Conservation (phyloP, 2,888 invertebrate species). For the Lacanobia oleracea region DNA sequence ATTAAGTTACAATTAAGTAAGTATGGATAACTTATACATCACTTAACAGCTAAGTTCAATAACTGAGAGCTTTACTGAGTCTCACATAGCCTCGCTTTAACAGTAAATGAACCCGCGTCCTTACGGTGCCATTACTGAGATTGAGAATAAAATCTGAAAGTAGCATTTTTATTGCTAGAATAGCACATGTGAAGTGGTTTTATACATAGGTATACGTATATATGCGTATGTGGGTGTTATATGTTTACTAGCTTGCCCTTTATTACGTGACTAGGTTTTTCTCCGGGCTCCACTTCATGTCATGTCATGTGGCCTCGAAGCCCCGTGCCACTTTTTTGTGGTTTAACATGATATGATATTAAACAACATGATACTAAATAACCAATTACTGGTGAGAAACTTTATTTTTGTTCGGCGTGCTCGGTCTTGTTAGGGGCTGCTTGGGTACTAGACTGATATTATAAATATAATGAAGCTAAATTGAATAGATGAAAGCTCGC, state of each 20-base stretch:
- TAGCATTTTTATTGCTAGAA: slow-evolving; percentile 32
- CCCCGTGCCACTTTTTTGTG: neutral
- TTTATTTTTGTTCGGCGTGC: too few relatives aligned
- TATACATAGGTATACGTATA: neutral
- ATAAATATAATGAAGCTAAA: too few relatives aligned
- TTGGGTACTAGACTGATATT: too few relatives aligned
- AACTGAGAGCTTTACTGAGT: neutral
- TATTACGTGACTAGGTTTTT: neutral
- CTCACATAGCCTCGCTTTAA: slow-evolving; percentile 24
- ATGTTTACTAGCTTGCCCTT: neutral
- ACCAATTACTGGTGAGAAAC: too few relatives aligned
- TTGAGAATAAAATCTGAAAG: slow-evolving; percentile 42
- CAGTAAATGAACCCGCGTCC: slow-evolving; percentile 15
- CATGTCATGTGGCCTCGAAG: neutral
- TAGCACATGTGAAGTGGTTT: slow-evolving; percentile 9
- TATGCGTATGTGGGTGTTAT: neutral
- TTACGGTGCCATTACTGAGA: slow-evolving; percentile 35
- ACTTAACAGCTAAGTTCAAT: slow-evolving; percentile 37
- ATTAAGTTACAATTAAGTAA: too few relatives aligned
- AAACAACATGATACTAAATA: too few relatives aligned
- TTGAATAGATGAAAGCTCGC: too few relatives aligned
- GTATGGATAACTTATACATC: slow-evolving; percentile 8
- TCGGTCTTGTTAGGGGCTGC: too few relatives aligned
- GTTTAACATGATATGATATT: neutral
- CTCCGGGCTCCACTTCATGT: neutral